Percentiles rank a stretch among this genome's conserved stretches.
Conservation (phyloP, 2,888 invertebrate species). For the Aporophyla lueneburgensis region DNA sequence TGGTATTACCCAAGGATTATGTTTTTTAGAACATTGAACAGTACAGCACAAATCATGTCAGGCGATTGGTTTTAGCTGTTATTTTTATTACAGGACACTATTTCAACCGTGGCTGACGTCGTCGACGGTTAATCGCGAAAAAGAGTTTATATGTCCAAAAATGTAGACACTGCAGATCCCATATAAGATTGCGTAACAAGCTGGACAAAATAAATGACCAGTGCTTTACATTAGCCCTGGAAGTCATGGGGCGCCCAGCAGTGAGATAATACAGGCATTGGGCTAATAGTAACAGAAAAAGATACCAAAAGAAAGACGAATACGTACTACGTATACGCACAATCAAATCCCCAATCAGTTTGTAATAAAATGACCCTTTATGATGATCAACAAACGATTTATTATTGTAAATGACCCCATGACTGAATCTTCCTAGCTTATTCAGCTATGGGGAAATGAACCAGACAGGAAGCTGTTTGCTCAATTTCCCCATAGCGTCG, state of each 20-base stretch:
- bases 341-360: background rate
- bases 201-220: background rate
- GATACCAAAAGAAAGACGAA: background rate
- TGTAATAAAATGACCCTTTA: background rate
- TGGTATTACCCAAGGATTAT: slow-evolving; percentile 6
- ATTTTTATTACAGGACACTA: background rate
- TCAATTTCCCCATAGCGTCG: background rate
- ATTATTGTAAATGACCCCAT: background rate
- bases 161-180: background rate
- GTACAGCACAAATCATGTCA: slow-evolving; percentile 18
- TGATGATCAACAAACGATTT: background rate
- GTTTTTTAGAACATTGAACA: slow-evolving; percentile 22
- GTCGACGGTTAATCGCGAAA: background rate
- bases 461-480: background rate
- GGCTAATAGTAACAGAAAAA: background rate
- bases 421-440: too few relatives aligned
- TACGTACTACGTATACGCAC: too few relatives aligned
- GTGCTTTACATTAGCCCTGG: background rate
- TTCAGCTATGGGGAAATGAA: too few relatives aligned
- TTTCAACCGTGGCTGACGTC: background rate
- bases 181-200: background rate
- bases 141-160: background rate
- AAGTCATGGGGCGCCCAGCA: background rate
- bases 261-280: too few relatives aligned
- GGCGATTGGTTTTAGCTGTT: background rate